Conservation (phyloP, 2,888 invertebrate genomes). For the Conops quadrifasciatus region DNA sequence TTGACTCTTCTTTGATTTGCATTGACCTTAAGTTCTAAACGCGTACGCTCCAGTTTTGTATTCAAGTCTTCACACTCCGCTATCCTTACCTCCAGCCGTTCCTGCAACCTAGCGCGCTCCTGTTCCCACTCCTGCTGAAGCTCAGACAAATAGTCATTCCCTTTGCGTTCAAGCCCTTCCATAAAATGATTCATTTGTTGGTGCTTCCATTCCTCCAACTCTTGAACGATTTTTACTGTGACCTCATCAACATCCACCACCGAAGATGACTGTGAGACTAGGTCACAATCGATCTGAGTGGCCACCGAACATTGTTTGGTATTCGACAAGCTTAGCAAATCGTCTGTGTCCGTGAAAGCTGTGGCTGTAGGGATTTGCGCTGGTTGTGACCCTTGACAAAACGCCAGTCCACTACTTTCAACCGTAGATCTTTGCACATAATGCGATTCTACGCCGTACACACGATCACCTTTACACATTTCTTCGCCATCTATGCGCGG, state of each 20-base stretch:
- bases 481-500: constrained; percentile 4
- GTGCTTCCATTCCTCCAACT: constrained; percentile 79
- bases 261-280: neutral
- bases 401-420: neutral
- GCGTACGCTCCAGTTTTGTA: constrained; percentile 38
- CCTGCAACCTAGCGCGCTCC: constrained; percentile 57
- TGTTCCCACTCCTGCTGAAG: constrained; percentile 70
- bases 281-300: neutral
- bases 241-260: constrained; percentile 47
- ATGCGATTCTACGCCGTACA: too few species aligned
- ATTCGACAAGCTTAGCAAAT: neutral
- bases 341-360: neutral
- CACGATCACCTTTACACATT: neutral
- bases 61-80: constrained; percentile 40
- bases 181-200: constrained; percentile 73
- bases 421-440: neutral
- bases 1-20: constrained; percentile 28
- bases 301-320: neutral
- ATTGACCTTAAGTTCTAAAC: constrained; percentile 31
- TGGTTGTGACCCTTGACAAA: neutral
- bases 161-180: constrained; percentile 70
- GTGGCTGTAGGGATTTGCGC: neutral
- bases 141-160: constrained; percentile 68
- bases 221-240: constrained; percentile 71
- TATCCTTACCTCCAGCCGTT: constrained; percentile 36